Evolutionary conservation across 2,113 vertebrate species (phyloP).

Genomic region (Budorcas taxicolor): DNA sequence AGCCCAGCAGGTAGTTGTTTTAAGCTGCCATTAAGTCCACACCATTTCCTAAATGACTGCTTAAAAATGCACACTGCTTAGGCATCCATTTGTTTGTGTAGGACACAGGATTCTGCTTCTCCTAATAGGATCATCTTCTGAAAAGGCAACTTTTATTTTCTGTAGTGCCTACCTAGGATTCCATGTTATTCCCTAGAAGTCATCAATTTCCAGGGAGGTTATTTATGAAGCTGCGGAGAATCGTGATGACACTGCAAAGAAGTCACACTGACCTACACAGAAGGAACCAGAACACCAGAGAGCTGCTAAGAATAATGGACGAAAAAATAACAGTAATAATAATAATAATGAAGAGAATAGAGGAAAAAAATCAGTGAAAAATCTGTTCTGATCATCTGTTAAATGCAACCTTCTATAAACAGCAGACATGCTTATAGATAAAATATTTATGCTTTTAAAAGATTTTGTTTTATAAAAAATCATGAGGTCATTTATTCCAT

Average conservation of each 20-base stretch:
- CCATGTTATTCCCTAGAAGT: constrained; percentile 2
- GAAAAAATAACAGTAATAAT: not conserved
- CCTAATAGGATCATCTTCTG: constrained; percentile 21
- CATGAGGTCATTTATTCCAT: not conserved
- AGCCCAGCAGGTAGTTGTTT: constrained; percentile 26
- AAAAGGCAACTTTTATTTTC: constrained; percentile 16
- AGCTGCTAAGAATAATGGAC: not conserved
- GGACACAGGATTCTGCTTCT: not conserved
- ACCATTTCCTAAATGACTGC: constrained; percentile 50
- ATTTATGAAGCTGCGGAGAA: constrained; percentile 30
- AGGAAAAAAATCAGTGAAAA: not conserved
- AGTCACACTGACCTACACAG: constrained; percentile 26
- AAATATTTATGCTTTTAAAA: not conserved
- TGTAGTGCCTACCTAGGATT: not conserved
- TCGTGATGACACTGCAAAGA: not conserved
- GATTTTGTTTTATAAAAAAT: not conserved
- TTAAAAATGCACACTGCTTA: constrained; percentile 24
- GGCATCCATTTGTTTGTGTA: constrained; percentile 10
- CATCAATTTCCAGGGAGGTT: constrained; percentile 42
- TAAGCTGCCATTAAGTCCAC: constrained; percentile 51
- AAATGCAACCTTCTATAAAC: not conserved
- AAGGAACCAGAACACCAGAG: not conserved
- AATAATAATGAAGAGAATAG: not conserved
- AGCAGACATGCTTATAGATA: not conserved
- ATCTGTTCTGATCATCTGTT: not conserved